Conservation (phyloP, 2,113 vertebrate genomes). For the Pica pica region DNA sequence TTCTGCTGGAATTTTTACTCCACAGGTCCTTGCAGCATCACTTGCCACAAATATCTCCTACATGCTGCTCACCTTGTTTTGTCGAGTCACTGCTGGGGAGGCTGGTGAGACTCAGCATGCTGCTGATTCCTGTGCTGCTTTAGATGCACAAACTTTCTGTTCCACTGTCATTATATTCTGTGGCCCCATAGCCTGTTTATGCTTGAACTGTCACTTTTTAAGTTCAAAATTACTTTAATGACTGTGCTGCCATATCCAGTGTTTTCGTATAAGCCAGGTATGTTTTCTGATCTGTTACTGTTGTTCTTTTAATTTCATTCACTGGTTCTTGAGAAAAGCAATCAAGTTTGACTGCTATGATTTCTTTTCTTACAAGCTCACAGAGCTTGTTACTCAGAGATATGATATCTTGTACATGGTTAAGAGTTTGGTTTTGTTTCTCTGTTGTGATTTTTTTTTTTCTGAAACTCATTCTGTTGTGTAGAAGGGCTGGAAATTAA, state of each 20-base stretch:
- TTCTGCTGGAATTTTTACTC: not conserved
- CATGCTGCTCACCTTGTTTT: not conserved
- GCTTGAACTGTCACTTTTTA: not conserved
- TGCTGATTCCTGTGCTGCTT: not conserved
- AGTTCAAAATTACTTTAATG: not conserved
- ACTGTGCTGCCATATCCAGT: not conserved
- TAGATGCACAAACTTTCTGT: not conserved
- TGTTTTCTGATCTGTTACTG: not conserved
- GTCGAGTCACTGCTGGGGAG: not conserved
- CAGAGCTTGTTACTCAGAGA: not conserved
- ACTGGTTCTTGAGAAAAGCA: not conserved
- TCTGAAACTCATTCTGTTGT: not conserved
- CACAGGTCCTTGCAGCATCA: not conserved
- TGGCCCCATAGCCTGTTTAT: not conserved
- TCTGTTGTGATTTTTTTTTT: not conserved
- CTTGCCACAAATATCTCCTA: not conserved
- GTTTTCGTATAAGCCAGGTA: not conserved
- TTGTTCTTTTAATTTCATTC: not conserved
- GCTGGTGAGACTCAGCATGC: not conserved
- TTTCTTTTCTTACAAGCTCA: not conserved
- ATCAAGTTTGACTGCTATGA: not conserved
- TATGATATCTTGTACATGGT: not conserved
- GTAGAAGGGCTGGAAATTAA: not conserved
- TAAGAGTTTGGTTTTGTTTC: not conserved
- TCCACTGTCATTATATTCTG: not conserved